phyloP scores from a whole-genome alignment of 1,140 invertebrate species.

The Gonatopus flavifemur region DNA sequence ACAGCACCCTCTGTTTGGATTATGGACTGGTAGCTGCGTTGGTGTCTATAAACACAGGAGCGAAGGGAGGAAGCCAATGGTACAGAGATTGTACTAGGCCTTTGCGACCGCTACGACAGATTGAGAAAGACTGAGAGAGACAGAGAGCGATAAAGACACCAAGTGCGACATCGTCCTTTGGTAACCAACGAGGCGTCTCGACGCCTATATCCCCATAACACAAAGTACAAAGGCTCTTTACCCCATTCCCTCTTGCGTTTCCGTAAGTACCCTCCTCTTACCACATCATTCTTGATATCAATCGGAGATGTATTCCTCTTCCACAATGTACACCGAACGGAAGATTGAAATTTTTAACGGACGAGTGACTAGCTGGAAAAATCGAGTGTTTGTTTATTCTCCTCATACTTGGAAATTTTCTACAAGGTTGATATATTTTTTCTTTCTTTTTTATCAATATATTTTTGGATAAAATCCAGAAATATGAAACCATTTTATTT shows the following conservation, averaged over 20 bases:
- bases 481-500: no score
- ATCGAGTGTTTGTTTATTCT: no score
- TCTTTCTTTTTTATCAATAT: no score
- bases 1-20: slow-evolving; percentile 47
- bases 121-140: slow-evolving; percentile 36
- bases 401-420: no score
- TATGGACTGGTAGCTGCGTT: slow-evolving; percentile 32
- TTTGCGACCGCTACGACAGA: slow-evolving; percentile 45
- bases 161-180: slow-evolving; percentile 36
- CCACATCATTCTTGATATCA: not conserved
- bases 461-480: no score
- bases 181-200: slow-evolving; percentile 51
- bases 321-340: no score
- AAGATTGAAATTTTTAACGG: no score
- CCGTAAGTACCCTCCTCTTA: slow-evolving; percentile 3
- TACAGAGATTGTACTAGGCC: slow-evolving; percentile 28
- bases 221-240: slow-evolving; percentile 33
- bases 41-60: slow-evolving; percentile 41
- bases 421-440: no score
- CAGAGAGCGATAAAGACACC: slow-evolving; percentile 4
- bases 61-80: slow-evolving; percentile 22
- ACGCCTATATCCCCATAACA: slow-evolving; percentile 26
- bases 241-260: slow-evolving; percentile 22
- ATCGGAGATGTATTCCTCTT: no score
- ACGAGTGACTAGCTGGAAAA: no score